A percentile compares a stretch with the other conserved stretches of the same genome.
phyloP scores from a whole-genome alignment of 1,140 invertebrate species.

The Trypoxylus dichotomus region DNA sequence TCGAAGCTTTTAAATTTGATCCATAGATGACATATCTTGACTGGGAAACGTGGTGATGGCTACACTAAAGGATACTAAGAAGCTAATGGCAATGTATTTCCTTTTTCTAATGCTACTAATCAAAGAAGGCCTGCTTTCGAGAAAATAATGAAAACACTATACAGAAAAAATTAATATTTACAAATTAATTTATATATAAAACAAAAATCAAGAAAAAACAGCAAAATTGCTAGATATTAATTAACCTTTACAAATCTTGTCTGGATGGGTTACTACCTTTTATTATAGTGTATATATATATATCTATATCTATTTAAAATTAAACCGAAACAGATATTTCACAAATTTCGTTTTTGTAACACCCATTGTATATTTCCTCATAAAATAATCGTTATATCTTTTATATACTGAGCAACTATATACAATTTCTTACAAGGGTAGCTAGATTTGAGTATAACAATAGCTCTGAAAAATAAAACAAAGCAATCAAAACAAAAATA shows the following conservation, averaged over 20 bases:
- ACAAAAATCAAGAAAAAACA: neutral
- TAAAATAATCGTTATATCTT: neutral
- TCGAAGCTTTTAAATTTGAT: too few relatives aligned
- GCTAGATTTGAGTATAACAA: constrained; percentile 1
- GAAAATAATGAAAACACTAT: neutral
- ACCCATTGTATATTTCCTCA: neutral
- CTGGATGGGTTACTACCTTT: too few relatives aligned
- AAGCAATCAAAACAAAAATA: neutral
- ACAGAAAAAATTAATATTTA: neutral
- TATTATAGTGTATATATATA: too few relatives aligned
- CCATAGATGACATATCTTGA: too few relatives aligned
- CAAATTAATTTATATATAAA: neutral
- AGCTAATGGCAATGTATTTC: too few relatives aligned
- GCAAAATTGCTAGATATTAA: too few relatives aligned
- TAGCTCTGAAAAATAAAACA: neutral
- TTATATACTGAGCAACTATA: constrained; percentile 20
- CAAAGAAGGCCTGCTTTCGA: neutral
- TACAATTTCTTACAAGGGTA: constrained; percentile 3
- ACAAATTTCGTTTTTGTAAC: neutral
- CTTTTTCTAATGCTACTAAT: neutral
- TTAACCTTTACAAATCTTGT: too few relatives aligned
- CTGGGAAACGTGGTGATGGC: too few relatives aligned
- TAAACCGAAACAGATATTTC: neutral
- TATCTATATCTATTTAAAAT: neutral
- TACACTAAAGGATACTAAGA: too few relatives aligned